Conservation (phyloP, 2,797 vertebrate genomes). For the Toxotes lorentzi region DNA sequence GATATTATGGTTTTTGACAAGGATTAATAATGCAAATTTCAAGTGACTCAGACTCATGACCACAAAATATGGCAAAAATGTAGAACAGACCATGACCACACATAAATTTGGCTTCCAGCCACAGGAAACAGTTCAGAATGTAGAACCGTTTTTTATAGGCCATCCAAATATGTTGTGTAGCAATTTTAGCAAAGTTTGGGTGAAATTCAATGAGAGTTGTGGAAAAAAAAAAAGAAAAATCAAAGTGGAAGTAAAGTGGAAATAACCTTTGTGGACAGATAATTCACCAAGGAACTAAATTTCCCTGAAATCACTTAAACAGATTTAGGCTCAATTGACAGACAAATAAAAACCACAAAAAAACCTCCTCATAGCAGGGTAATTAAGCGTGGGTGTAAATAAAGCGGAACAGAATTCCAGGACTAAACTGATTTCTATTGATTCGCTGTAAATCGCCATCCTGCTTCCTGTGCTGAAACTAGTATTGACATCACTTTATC, state of each 20-base stretch:
- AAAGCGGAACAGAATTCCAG: constrained; percentile 14
- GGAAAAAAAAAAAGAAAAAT: background rate
- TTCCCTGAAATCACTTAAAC: background rate
- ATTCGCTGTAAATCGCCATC: constrained; percentile 18
- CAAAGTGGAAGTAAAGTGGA: background rate
- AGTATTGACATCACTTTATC: constrained; percentile 25
- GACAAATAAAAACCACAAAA: background rate
- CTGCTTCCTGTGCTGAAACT: constrained; percentile 2
- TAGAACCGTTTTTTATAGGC: background rate
- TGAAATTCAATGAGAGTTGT: background rate
- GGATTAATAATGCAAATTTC: constrained; percentile 3
- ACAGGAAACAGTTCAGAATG: background rate
- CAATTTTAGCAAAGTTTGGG: background rate
- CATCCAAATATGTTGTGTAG: background rate
- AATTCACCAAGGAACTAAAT: background rate
- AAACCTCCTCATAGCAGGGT: background rate
- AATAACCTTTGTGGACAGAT: background rate
- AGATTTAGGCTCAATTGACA: background rate
- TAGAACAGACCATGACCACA: background rate
- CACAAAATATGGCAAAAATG: background rate
- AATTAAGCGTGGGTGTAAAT: constrained; percentile 32
- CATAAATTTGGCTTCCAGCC: background rate
- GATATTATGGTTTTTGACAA: background rate
- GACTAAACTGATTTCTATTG: constrained; percentile 24
- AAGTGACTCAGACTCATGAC: constrained; percentile 6